Evolutionary conservation across 1,140 invertebrate species (phyloP).

Genomic region (Brachystomella parvula): DNA sequence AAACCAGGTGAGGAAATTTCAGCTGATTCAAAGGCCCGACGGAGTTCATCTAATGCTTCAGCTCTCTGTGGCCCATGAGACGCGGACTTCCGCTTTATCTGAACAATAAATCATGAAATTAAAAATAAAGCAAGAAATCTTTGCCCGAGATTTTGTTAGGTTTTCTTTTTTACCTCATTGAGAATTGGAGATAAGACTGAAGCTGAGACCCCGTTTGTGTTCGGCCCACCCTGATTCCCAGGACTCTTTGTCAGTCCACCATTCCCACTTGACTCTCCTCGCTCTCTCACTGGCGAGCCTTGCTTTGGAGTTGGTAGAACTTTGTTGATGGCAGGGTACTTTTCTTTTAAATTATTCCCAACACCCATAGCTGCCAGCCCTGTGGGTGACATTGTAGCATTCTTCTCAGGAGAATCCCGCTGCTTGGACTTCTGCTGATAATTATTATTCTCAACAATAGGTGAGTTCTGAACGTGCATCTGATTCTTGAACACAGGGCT

Average conservation of each 20-base stretch:
- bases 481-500: conserved; percentile 31
- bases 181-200: conserved; percentile 34
- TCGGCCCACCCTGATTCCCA: conserved; percentile 3
- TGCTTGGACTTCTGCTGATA: background rate
- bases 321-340: conserved; percentile 16
- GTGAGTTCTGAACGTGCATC: conserved; percentile 36
- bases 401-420: conserved; percentile 31
- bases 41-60: conserved; percentile 33
- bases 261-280: background rate
- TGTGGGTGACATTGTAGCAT: background rate
- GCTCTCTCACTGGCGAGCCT: conserved; percentile 21
- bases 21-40: conserved; percentile 35
- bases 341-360: conserved; percentile 5
- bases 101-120: conserved; percentile 10
- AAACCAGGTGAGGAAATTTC: conserved; percentile 36
- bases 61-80: conserved; percentile 32
- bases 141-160: background rate
- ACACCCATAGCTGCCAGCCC: conserved; percentile 1
- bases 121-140: background rate
- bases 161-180: conserved; percentile 29
- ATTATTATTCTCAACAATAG: conserved; percentile 21
- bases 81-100: conserved; percentile 32
- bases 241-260: conserved; percentile 3
- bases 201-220: conserved; percentile 23
- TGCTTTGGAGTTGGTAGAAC: conserved; percentile 5